phyloP scores from a whole-genome alignment of 2,797 vertebrate genomes.

The Coregonus sp. region DNA sequence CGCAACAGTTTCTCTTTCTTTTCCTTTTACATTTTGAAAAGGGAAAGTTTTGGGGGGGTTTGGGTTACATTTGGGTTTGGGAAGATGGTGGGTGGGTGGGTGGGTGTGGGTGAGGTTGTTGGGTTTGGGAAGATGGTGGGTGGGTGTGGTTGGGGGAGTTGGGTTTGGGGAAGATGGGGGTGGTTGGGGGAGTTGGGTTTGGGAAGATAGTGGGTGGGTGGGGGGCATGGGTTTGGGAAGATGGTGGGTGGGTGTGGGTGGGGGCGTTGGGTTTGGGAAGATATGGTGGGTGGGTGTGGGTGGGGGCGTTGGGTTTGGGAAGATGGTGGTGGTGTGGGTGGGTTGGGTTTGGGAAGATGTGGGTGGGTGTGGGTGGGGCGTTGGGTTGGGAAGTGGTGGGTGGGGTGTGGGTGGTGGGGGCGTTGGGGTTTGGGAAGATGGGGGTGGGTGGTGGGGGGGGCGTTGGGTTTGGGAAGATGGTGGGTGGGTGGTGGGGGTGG shows the following conservation, averaged over 20 bases:
- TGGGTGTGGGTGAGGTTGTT: too few relatives aligned
- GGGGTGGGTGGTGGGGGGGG: too few relatives aligned
- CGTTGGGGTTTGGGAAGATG: not conserved
- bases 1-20: conserved; percentile 71
- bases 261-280: conserved; percentile 6
- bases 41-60: conserved; percentile 56
- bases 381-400: not conserved
- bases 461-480: too few relatives aligned
- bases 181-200: conserved; percentile 29
- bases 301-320: not conserved
- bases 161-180: not conserved
- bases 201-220: not conserved
- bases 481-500: too few relatives aligned
- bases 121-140: too few relatives aligned
- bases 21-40: conserved; percentile 51
- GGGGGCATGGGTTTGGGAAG: not conserved
- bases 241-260: not conserved
- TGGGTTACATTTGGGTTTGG: too few relatives aligned
- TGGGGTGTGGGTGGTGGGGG: too few relatives aligned
- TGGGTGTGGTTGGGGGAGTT: conserved; percentile 32
- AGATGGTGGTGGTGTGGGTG: conserved; percentile 44
- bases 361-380: not conserved
- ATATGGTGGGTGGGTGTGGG: too few relatives aligned
- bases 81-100: too few relatives aligned
- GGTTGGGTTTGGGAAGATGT: conserved; percentile 7